phyloP scores from a whole-genome alignment of 2,888 invertebrate species.

The Galerucella nymphaeae region DNA sequence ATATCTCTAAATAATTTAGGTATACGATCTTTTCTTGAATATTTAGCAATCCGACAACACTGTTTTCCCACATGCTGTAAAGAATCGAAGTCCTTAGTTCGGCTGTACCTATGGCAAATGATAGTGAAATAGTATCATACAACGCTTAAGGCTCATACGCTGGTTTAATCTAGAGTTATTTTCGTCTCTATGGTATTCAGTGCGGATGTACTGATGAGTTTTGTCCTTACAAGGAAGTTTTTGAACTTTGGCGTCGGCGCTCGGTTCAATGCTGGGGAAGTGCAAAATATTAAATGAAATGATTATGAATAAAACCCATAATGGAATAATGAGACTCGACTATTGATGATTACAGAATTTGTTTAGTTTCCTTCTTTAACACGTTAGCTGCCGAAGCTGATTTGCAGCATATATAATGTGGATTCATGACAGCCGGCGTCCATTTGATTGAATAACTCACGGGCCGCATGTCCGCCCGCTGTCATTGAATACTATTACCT shows the following conservation, averaged over 20 bases:
- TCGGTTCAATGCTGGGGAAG: not conserved
- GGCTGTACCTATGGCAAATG: constrained; percentile 3
- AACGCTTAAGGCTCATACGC: constrained; percentile 11
- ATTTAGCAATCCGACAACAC: not conserved
- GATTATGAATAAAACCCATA: not conserved
- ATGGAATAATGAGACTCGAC: not conserved
- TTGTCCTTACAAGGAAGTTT: constrained; percentile 21
- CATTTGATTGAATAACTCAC: no score
- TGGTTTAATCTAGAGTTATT: constrained; percentile 2
- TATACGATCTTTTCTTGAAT: not conserved
- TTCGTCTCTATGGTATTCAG: constrained; percentile 40
- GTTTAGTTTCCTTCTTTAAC: not conserved
- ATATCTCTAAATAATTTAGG: not conserved
- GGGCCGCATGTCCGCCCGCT: no score
- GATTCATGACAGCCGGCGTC: no score
- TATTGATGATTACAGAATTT: not conserved
- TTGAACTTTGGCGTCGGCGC: constrained; percentile 10
- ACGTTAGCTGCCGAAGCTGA: no score
- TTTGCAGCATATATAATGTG: no score
- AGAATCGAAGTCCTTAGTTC: constrained; percentile 25
- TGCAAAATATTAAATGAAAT: not conserved
- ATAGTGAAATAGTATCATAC: constrained; percentile 6
- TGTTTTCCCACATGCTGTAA: constrained; percentile 19
- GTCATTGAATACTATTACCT: no score
- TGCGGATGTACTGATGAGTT: constrained; percentile 42